These are phyloP conservation scores for Halocynthia roretzi DNA, from an alignment of 23 tunicate genomes.

Conservation along the genomic window DNA sequence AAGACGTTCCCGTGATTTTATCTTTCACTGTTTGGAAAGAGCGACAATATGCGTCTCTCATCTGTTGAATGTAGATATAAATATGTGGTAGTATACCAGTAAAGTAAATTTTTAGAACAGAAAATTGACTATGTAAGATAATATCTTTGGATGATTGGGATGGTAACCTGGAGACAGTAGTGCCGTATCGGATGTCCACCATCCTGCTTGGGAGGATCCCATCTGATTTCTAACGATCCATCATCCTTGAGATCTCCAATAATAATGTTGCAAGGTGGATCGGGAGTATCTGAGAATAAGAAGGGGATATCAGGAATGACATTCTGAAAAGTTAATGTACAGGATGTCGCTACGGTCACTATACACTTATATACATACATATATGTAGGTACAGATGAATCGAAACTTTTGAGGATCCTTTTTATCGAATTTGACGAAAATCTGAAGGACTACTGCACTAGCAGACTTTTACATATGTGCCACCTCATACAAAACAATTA, in stretches of 20 bases:
- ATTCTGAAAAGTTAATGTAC: no score
- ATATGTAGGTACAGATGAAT: no score
- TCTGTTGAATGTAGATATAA: slow-evolving; percentile 17
- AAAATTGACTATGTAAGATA: background rate
- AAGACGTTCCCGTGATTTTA: slow-evolving; percentile 48
- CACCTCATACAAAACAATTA: no score
- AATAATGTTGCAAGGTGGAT: slow-evolving; percentile 92
- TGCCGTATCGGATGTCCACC: slow-evolving; percentile 86
- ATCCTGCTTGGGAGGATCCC: slow-evolving; percentile 84
- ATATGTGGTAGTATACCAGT: background rate
- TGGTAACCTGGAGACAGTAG: slow-evolving; percentile 77
- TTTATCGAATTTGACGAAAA: no score
- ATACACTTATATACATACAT: no score
- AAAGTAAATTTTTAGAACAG: background rate
- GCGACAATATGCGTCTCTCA: slow-evolving; percentile 87
- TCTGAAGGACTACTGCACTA: no score
- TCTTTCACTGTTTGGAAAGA: slow-evolving; percentile 92
- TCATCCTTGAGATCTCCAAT: slow-evolving; percentile 86
- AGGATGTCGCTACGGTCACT: no score
- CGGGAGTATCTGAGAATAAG: slow-evolving; percentile 61
- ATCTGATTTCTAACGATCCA: slow-evolving; percentile 59
- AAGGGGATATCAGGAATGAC: background rate
- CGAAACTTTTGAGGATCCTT: no score
- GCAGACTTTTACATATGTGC: no score
- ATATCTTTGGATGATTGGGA: background rate